Evolutionary conservation across 2,113 vertebrate species (phyloP), one percentile per base, ranked within the genome.

Genomic region (Aptenodytes forsteri): DNA sequence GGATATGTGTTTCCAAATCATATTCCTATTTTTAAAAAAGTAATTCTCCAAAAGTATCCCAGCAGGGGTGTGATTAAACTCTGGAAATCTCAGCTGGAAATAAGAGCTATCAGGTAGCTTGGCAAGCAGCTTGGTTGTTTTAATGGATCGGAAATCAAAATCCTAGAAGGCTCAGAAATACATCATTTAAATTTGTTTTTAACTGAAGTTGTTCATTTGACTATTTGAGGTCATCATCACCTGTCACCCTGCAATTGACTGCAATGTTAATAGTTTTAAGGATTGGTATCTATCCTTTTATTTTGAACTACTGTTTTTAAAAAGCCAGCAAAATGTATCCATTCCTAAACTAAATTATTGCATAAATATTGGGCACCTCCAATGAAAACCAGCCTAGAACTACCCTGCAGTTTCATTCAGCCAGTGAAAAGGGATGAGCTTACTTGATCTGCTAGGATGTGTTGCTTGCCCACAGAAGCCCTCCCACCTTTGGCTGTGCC

Each of bases 1-100:
- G 73, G 90, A 93, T 94, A 90, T 67, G 5, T 88, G 78, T 93
- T 97, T 98, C 58, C 78, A 97, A 97, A 96, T 96, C 84, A 89
- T 75, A 95, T 22, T 96, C 56, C 75, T 87, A 71, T 93, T 96
- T 96, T 98, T 93, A 16, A 93, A 95, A 90, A 77, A 88, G 29
- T 81, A 90, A 94, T 79, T 97, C 46, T 96, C 56, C 50, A 66
- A 47, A 90, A 73, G 19, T 70, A 65, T 88, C 59, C 92, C 87
- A 66, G 75, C 52, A 86, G 76, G 88, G 5, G 8, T 97, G 40
- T 97, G 82, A 95, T 94, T 93, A 82, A 97, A 91, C 44, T 87
- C 83, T 90, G 52, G 76, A 96, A 97, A 79, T 59, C 65, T 94
- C 90, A 89, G 86, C 54, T 96, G 89, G 82, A 97, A 96, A 96